Percentiles rank a stretch among this genome's conserved stretches.
These are phyloP conservation scores for Globodera rostochiensis DNA, from an alignment of 1,140 invertebrate genomes.

Conservation along the genomic window DNA sequence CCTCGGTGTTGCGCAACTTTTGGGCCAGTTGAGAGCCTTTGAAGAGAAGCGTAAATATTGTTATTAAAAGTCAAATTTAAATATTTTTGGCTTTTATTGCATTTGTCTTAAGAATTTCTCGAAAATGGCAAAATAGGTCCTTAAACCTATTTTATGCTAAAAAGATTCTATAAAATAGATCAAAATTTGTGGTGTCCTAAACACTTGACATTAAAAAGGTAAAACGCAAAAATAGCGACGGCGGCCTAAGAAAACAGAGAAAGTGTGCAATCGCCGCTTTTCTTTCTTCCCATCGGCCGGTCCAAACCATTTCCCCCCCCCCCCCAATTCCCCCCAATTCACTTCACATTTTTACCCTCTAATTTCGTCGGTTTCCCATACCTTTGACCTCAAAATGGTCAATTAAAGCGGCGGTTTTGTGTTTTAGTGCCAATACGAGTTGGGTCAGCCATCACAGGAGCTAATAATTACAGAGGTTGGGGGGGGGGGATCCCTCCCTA, in stretches of 20 bases:
- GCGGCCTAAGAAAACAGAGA: too few relatives aligned
- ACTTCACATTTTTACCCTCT: neutral
- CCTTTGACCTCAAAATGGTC: neutral
- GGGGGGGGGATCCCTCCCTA: neutral
- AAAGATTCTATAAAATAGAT: too few relatives aligned
- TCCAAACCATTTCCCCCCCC: neutral
- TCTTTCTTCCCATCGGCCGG: neutral
- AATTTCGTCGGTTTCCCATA: neutral
- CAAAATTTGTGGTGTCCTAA: too few relatives aligned
- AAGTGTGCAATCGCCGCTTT: too few relatives aligned
- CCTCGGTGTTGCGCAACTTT: slow-evolving; percentile 21
- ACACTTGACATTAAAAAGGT: too few relatives aligned
- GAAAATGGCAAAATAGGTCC: too few relatives aligned
- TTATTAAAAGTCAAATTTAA: neutral
- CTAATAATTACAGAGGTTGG: neutral
- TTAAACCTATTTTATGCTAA: too few relatives aligned
- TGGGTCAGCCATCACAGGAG: neutral
- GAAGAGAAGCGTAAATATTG: neutral
- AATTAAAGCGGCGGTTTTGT: neutral
- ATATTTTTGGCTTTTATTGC: neutral
- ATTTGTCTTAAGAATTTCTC: too few relatives aligned
- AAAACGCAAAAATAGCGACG: too few relatives aligned
- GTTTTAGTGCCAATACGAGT: neutral
- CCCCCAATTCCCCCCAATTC: neutral
- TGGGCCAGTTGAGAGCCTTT: slow-evolving; percentile 19